Base-by-base conservation (phyloP, 2,113 vertebrate species). In the Scolopax mira region DNA sequence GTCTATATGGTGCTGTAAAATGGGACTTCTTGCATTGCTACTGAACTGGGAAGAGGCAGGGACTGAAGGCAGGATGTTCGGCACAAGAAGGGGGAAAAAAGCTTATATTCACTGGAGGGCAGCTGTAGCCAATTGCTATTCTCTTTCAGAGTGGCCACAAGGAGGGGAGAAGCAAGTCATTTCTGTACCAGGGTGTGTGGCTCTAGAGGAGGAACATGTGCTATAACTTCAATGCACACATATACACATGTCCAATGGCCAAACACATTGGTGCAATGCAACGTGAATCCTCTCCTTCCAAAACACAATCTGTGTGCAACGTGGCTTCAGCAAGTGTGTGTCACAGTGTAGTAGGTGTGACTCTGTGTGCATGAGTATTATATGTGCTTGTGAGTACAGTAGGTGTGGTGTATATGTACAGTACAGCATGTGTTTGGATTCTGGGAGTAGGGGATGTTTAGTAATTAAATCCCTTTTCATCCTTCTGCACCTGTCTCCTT, bases 401-500 rank as follows among this genome's bases (percentile, higher is more conserved):
- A 62, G 95, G 97, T 90, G 95, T 93, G 92, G 96, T 91, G 92
- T 80, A 89, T 94, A 94, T 96, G 96, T 85, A 94, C 94, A 96
- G 97, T 86, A 97, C 98, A 98, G 98, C 98, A 98, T 98, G 98
- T 98, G 98, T 99, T 98, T 98, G 98, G 97, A 98, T 98, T 97
- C 96, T 94, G 94, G 97, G 98, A 99, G 98, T 98, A 98, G 98
- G 98, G 96, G 97, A 98, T 98, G 98, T 99, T 99, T 99, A 98
- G 98, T 99, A 99, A 99, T 98, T 98, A 99, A 99, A 99, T 99
- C 98, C 98, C 98, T 98, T 99, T 99, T 99, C 98, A 98, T 99
- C 98, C 98, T 98, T 96, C 98, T 98, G 98, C 99, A 99, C 99
- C 99, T 99, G 99, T 99, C 98, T 98, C 97, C 97, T 98, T 97